Base-by-base conservation (phyloP, 2,888 invertebrate species). In the Drosophila paramelanica region DNA sequence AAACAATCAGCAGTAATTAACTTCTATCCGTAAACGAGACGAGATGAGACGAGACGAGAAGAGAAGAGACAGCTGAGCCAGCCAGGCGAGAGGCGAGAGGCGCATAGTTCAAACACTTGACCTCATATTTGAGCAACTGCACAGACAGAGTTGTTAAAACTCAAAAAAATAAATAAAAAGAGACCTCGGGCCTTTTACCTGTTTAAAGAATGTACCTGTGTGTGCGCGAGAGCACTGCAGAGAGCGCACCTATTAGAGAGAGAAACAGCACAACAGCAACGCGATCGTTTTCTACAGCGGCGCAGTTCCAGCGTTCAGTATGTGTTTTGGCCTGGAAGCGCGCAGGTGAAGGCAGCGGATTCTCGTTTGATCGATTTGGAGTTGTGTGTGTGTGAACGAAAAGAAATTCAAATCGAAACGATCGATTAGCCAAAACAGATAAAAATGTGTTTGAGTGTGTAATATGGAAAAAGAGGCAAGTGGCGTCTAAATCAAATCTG, bases 51-150 rank as follows among this genome's bases (percentile, higher is more conserved):
- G 20, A 20, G 50, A 23, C 23, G 23, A 23, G 23, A 23, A 3
- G 20, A 20, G 20, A 20, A 2, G 20, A 20, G 20, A 50, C 47
- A 70, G 62, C 68, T 55, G 59, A 66, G 51, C 14, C 53, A 33
- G 38, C n/a, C 17, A 27, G 56, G 41, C 5, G 10, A 31, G 31
- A 31, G 55, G 14, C 41, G 46, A 69, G 55, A 51, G 61, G 58
- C 73, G 71, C 69, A 81, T 81, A 79, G 88, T 82, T 79, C 77
- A 87, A 81, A 82, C 89, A 88, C 82, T 85, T 85, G 84, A 85
- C 84, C 84, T 69, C 84, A 88, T 88, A 88, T 89, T 81, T 88
- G 82, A 85, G 77, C 76, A 76, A 80, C 80, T 75, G 85, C 76
- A 76, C 58, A 51, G 62, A 55, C 57, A 45, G 41, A 64, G 50